A percentile compares a stretch with the other conserved stretches of the same genome.
phyloP scores from a whole-genome alignment of 2,888 invertebrate species.

The Machimus atricapillus region DNA sequence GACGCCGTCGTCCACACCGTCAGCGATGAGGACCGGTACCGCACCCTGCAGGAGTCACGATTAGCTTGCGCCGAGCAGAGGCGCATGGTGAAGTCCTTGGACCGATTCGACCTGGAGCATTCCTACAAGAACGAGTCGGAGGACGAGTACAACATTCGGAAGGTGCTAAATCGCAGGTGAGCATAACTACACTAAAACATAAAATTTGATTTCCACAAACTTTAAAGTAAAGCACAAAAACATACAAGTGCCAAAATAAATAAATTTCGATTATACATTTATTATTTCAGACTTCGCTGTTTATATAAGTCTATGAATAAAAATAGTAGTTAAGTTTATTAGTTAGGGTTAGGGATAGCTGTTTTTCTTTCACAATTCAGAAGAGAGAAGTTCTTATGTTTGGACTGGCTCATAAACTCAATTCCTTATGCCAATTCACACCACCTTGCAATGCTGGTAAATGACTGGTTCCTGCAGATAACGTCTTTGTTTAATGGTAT shows the following conservation, averaged over 20 bases:
- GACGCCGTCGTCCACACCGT: constrained; percentile 17
- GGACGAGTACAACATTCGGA: constrained; percentile 61
- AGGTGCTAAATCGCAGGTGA: constrained; percentile 66
- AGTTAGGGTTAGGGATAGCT: no score
- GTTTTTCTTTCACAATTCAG: no score
- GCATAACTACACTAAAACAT: constrained; percentile 46
- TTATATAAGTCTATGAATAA: background rate
- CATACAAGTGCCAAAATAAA: background rate
- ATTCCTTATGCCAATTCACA: background rate
- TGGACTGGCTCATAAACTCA: background rate
- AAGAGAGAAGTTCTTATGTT: no score
- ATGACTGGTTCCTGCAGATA: background rate
- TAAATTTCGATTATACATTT: background rate
- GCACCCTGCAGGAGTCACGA: constrained; percentile 20
- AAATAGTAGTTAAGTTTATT: no score
- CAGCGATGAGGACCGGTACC: constrained; percentile 18
- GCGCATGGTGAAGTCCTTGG: constrained; percentile 50
- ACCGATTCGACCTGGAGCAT: constrained; percentile 49
- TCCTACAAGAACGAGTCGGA: constrained; percentile 49
- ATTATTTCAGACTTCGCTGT: background rate
- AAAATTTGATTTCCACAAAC: no score
- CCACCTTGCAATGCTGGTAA: background rate
- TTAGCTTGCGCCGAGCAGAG: constrained; percentile 46
- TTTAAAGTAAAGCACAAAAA: no score
- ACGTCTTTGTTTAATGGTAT: background rate